A percentile compares a stretch with the other conserved stretches of the same genome.
Conservation (phyloP, 2,888 invertebrate genomes). For the Trypoxylon attenuatum region DNA sequence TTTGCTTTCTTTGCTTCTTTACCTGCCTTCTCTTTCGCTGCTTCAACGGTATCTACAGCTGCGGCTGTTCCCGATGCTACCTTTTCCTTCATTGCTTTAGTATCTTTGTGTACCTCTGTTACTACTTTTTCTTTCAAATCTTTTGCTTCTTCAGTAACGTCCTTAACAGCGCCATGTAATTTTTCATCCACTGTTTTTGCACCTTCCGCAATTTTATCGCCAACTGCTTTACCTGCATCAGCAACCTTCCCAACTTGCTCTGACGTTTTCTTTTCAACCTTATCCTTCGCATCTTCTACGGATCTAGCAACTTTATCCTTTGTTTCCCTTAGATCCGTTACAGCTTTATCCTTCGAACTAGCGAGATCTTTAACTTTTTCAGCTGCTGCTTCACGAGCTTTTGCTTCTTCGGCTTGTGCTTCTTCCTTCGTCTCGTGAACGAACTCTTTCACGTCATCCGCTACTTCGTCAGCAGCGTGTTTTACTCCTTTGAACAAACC, state of each 20-base stretch:
- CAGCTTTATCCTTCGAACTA: background rate
- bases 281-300: conserved; percentile 36
- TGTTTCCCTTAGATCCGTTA: conserved; percentile 11
- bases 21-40: conserved; percentile 55
- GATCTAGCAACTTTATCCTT: conserved; percentile 31
- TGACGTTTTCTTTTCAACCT: conserved; percentile 49
- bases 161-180: conserved; percentile 32
- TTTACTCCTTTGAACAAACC: conserved; percentile 22
- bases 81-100: conserved; percentile 44
- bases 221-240: conserved; percentile 17
- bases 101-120: conserved; percentile 46
- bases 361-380: conserved; percentile 16
- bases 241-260: conserved; percentile 4
- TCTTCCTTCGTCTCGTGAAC: conserved; percentile 19
- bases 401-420: conserved; percentile 67
- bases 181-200: conserved; percentile 76
- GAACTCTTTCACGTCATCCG: background rate
- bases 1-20: conserved; percentile 55
- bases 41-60: conserved; percentile 73
- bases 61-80: conserved; percentile 35
- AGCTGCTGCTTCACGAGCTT: conserved; percentile 30
- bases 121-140: conserved; percentile 27
- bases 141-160: conserved; percentile 28
- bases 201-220: conserved; percentile 46
- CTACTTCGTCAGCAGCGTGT: conserved; percentile 17